phyloP scores from a whole-genome alignment of 2,888 invertebrate genomes.

The Hyppa rectilinea region DNA sequence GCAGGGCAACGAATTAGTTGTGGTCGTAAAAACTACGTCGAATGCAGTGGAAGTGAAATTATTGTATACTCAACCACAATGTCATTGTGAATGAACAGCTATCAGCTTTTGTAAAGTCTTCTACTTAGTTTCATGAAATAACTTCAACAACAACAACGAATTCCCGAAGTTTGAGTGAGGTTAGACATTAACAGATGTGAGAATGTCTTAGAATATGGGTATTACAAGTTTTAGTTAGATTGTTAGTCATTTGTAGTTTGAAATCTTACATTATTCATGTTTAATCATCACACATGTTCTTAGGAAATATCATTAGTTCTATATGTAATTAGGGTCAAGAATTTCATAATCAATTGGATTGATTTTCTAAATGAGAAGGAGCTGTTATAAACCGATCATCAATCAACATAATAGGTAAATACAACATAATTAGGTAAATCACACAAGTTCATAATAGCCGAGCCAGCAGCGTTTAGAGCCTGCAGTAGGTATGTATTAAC shows the following conservation, averaged over 20 bases:
- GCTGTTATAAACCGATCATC: constrained; percentile 18
- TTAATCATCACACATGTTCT: constrained; percentile 13
- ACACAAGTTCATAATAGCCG: neutral
- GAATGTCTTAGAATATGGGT: constrained; percentile 37
- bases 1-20: constrained; percentile 35
- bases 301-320: constrained; percentile 19
- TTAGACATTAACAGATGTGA: constrained; percentile 45
- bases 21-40: constrained; percentile 36
- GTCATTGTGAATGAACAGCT: constrained; percentile 35
- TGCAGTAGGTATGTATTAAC: neutral
- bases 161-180: constrained; percentile 48
- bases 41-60: constrained; percentile 31
- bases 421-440: neutral
- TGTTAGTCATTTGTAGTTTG: constrained; percentile 24
- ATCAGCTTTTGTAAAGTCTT: constrained; percentile 25
- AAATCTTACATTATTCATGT: constrained; percentile 38
- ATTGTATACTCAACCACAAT: constrained; percentile 31
- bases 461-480: neutral
- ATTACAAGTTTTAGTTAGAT: constrained; percentile 24
- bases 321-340: constrained; percentile 24
- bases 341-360: constrained; percentile 13
- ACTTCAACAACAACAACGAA: constrained; percentile 37
- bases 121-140: constrained; percentile 28
- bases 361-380: constrained; percentile 9
- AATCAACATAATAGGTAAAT: constrained; percentile 25